Evolutionary conservation across 2,888 invertebrate genomes (phyloP).

Genomic region (Drosophila barbarae): DNA sequence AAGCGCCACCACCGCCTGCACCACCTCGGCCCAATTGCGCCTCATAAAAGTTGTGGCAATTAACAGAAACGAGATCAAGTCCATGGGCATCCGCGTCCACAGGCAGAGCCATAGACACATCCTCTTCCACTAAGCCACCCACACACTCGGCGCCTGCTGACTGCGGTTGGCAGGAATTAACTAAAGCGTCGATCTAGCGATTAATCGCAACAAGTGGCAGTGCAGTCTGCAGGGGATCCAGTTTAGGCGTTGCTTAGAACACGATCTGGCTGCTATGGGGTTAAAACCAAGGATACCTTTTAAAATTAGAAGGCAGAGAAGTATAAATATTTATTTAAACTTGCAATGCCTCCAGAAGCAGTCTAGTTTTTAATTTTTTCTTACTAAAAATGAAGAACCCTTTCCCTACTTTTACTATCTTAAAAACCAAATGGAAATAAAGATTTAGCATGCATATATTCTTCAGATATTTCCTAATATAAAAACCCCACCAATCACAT

Average conservation of each 20-base stretch:
- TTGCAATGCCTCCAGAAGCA: too few relatives aligned
- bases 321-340: neutral
- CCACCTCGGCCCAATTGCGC: constrained; percentile 49
- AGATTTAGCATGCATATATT: neutral
- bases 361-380: too few relatives aligned
- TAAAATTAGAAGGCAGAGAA: neutral
- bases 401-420: neutral
- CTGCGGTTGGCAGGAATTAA: constrained; percentile 53
- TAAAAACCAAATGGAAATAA: neutral
- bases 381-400: neutral
- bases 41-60: constrained; percentile 67
- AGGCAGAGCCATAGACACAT: neutral
- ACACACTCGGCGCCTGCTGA: constrained; percentile 47
- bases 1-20: constrained; percentile 52
- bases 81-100: neutral
- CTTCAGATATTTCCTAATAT: neutral
- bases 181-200: constrained; percentile 71
- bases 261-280: too few relatives aligned
- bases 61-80: constrained; percentile 62
- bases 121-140: constrained; percentile 50
- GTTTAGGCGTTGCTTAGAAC: constrained; percentile 12
- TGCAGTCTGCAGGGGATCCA: constrained; percentile 1
- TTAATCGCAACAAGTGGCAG: constrained; percentile 68
- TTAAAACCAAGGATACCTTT: neutral
- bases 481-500: neutral